These are phyloP conservation scores for Piprites chloris DNA, from an alignment of 2,113 vertebrate genomes.

Conservation along the genomic window DNA sequence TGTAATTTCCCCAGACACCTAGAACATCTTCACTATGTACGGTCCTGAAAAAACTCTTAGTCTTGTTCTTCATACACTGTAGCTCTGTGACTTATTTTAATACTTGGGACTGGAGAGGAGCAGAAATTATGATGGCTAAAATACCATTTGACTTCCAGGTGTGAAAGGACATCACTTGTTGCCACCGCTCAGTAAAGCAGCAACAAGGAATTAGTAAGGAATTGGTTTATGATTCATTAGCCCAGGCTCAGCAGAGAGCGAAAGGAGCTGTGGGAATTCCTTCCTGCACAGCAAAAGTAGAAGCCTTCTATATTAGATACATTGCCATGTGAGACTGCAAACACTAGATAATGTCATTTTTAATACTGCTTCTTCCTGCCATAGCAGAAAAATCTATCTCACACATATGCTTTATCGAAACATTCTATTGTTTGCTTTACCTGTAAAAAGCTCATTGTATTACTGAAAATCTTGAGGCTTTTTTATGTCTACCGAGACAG, in stretches of 20 bases:
- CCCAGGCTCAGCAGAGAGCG: neutral
- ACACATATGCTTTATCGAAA: neutral
- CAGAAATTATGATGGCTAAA: neutral
- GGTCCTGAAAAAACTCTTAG: neutral
- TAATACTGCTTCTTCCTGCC: neutral
- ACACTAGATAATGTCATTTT: neutral
- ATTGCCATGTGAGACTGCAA: neutral
- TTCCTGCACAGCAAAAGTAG: neutral
- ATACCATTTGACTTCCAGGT: neutral
- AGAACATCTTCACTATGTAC: neutral
- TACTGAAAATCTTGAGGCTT: neutral
- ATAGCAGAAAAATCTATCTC: neutral
- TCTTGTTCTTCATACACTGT: neutral
- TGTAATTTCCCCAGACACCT: neutral
- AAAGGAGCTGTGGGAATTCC: neutral
- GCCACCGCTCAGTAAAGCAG: neutral
- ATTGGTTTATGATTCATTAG: neutral
- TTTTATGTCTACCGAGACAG: neutral
- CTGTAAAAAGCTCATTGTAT: neutral
- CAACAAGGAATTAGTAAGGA: neutral
- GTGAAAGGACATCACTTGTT: neutral
- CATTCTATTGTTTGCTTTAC: neutral
- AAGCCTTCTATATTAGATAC: neutral
- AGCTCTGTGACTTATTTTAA: neutral
- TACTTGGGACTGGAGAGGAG: neutral